phyloP scores from a whole-genome alignment of 2,113 vertebrate species.

The Hydrolagus affinis region DNA sequence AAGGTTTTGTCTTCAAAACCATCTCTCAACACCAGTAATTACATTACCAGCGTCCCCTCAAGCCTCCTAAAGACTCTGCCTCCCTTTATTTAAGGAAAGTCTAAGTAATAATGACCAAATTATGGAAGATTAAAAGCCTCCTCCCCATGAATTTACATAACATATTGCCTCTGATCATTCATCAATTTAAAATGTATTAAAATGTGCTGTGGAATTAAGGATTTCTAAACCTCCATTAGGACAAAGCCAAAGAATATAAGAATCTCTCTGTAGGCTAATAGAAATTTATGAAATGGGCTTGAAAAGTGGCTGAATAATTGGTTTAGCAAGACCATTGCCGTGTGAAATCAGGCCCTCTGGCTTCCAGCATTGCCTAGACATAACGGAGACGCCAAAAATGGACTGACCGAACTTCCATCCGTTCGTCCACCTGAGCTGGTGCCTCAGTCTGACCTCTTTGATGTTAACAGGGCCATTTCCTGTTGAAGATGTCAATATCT shows the following conservation, averaged over 20 bases:
- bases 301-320: conserved; percentile 19
- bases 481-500: not conserved
- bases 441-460: not conserved
- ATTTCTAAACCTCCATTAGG: not conserved
- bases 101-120: not conserved
- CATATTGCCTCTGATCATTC: not conserved
- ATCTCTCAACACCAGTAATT: not conserved
- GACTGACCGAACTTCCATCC: not conserved
- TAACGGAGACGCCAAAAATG: not conserved
- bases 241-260: conserved; percentile 4
- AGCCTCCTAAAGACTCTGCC: not conserved
- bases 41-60: not conserved
- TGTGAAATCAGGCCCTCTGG: conserved; percentile 8
- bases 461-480: not conserved
- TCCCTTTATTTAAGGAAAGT: not conserved
- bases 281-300: conserved; percentile 22
- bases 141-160: not conserved
- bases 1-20: not conserved
- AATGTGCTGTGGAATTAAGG: not conserved
- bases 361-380: not conserved
- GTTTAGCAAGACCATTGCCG: not conserved
- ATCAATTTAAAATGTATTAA: conserved; percentile 1
- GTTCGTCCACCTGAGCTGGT: not conserved
- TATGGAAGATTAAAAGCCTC: not conserved
- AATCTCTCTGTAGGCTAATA: not conserved